Base-by-base conservation (phyloP, 2,797 vertebrate species). In the Sparidentex hasta region DNA sequence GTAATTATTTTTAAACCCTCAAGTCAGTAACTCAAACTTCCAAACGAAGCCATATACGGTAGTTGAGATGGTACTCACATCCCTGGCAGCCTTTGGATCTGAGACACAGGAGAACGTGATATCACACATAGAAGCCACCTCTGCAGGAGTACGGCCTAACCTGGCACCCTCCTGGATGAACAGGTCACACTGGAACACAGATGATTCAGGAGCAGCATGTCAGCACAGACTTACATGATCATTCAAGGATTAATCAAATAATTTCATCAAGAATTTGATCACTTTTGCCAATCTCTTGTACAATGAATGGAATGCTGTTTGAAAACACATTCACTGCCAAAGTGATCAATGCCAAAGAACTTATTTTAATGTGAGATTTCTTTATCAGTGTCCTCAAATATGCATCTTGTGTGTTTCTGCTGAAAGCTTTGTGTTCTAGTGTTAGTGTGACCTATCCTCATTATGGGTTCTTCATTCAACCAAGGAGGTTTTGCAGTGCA, bases 101-200 rank as follows among this genome's bases (percentile, higher is more conserved):
- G 98, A 99, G 43, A 99, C 98, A 25, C 98, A 99, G 87, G 98
- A 98, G 92, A 99, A 99, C 0, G 98, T 99, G 94, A 99, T 99
- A 90, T 99, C 98, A 88, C 98, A 99, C 92, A 97, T 98, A 48
- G 98, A 99, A 6, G 98, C 98, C 41, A 99, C 98, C 93, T 99
- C 98, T 57, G 98, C 98, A 5, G 98, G 98, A 66, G 98, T 99
- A 90, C 98, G 96, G 82, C 98, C 98, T 89, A 99, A 95, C 77
- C 97, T 93, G 79, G 98, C 98, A 3, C 98, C 98, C 89, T 99
- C 98, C 94, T 99, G 98, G 94, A 99, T 97, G 95, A 99, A 99
- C 91, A 98, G 93, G 96, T 99, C 98, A 90, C 98, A 99, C 98
- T 99, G 89, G 13, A 82, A 76, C 52, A 78, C 0, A 6, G 3